Base-by-base conservation (phyloP, 2,888 invertebrate genomes). In the Rapana venosa region DNA sequence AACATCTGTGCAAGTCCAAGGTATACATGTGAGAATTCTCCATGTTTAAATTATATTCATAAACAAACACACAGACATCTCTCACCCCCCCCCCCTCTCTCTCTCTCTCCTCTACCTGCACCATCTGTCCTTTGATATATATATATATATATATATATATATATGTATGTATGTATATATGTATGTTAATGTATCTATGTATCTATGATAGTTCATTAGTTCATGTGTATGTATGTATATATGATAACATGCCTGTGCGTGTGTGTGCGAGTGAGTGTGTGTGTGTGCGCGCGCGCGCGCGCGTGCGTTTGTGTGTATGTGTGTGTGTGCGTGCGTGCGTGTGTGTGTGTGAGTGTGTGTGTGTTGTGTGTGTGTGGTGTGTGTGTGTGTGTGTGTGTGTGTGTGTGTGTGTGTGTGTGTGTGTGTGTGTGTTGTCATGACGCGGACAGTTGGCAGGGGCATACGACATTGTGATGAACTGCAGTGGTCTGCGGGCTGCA, bases 391-490 rank as follows among this genome's bases (percentile, higher is more conserved):
- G 83, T 22, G 47, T 22, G 35, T 35, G 13, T 35, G 79, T 22
- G 35, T 35, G 35, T 77, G 74, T 30, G 5, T 26, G 26, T 77
- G 74, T 77, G 13, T 77, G 6, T 77, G n/a, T 77, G 74, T 77
- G 13, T 77, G 6, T 26, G 30, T 77, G 74, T 66, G 74, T 30
- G 26, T 77, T 6, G n/a, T 30, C 11, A 77, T 77, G 30, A 66
- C 26, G 13, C 26, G 90, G 92, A 70, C 91, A 96, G 96, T 91
- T 97, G 92, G 94, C 94, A 93, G 95, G 94, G 8, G 87, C 94
- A 58, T 96, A 94, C 93, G 96, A 96, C 91, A 93, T 96, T 11
- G 95, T 97, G 35, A 95, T 96, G 32, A 97, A 97, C 93, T 97
- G 97, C 93, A 94, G 95, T 26, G 97, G 96, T 13, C 91, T 96